Conservation (phyloP, 2,797 vertebrate genomes). For the Sebastes variabilis region DNA sequence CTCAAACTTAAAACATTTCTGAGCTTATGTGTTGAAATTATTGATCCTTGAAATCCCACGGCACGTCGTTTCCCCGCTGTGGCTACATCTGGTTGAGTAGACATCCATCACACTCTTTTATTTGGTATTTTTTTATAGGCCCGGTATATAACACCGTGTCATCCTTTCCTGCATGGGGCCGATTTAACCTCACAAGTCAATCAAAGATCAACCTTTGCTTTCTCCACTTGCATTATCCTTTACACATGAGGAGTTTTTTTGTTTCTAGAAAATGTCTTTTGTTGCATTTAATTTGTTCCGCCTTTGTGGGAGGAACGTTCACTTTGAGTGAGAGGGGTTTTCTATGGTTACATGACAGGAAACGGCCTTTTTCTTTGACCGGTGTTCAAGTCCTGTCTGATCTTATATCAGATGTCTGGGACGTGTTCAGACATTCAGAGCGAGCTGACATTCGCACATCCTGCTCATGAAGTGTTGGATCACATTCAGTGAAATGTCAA, state of each 20-base stretch:
- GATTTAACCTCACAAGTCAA: constrained; percentile 41
- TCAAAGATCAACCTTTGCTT: constrained; percentile 41
- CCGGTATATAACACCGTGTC: not conserved
- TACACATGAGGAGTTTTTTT: constrained; percentile 37
- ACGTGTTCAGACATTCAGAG: constrained; percentile 47
- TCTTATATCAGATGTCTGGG: constrained; percentile 63
- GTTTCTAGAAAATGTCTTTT: constrained; percentile 27
- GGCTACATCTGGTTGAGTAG: constrained; percentile 40
- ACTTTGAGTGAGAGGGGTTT: constrained; percentile 9
- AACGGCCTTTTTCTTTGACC: constrained; percentile 60
- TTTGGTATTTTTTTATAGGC: constrained; percentile 42
- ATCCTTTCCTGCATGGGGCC: not conserved
- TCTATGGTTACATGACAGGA: constrained; percentile 57
- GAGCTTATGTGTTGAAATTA: constrained; percentile 34
- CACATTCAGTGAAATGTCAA: constrained; percentile 77
- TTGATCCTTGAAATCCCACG: constrained; percentile 35
- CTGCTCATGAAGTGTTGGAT: constrained; percentile 57
- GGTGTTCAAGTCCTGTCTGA: constrained; percentile 42
- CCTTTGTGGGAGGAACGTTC: constrained; percentile 28
- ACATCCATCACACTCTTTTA: constrained; percentile 43
- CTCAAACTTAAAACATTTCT: constrained; percentile 8
- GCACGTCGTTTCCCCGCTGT: not conserved
- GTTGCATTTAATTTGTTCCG: constrained; percentile 32
- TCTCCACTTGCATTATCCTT: constrained; percentile 17
- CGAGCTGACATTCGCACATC: constrained; percentile 66